Evolutionary conservation across 2,888 invertebrate genomes (phyloP).

Genomic region (Synanthedon myopaeformis): DNA sequence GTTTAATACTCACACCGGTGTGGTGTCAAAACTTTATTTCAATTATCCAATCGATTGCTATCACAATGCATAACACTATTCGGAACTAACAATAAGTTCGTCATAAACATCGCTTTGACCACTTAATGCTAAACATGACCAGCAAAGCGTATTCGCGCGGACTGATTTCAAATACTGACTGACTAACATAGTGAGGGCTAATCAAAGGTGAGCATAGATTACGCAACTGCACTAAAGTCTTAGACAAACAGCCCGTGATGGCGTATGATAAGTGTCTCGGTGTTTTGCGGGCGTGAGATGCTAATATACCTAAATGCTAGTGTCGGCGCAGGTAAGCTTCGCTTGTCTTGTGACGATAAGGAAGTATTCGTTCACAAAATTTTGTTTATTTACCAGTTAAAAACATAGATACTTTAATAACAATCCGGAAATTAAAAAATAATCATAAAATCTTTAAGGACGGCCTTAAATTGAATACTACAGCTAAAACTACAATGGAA

Average conservation of each 20-base stretch:
- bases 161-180: constrained; percentile 25
- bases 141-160: constrained; percentile 14
- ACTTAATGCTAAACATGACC: background rate
- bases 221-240: constrained; percentile 16
- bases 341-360: too few relatives aligned
- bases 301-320: constrained; percentile 13
- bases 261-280: constrained; percentile 13
- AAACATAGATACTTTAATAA: too few relatives aligned
- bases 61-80: background rate
- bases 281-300: constrained; percentile 10
- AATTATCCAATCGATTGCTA: background rate
- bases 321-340: too few relatives aligned
- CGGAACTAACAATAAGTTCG: background rate
- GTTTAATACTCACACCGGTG: too few relatives aligned
- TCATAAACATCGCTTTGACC: background rate
- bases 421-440: too few relatives aligned
- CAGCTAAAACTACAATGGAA: too few relatives aligned
- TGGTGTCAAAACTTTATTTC: background rate
- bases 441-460: too few relatives aligned
- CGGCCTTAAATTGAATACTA: too few relatives aligned
- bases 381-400: too few relatives aligned
- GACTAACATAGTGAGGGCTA: constrained; percentile 2
- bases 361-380: too few relatives aligned
- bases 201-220: constrained; percentile 8
- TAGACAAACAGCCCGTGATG: constrained; percentile 20